Percentiles rank a stretch among this genome's conserved stretches.
phyloP scores from a whole-genome alignment of 2,888 invertebrate species.

The Phortica okadai region DNA sequence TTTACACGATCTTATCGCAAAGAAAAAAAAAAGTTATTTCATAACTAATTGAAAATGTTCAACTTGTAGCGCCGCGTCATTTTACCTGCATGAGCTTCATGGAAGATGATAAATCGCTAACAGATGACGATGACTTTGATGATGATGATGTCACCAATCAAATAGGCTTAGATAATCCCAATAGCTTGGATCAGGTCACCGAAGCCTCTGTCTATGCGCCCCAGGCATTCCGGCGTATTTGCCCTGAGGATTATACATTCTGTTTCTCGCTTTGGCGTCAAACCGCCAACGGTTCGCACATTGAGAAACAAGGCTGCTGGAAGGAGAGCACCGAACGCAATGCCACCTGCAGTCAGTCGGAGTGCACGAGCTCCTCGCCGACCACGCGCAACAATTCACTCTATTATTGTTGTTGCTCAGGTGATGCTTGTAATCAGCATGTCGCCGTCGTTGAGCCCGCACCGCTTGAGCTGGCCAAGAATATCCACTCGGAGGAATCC shows the following conservation, averaged over 20 bases:
- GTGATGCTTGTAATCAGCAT: constrained; percentile 85
- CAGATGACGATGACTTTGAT: constrained; percentile 66
- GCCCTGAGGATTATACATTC: constrained; percentile 68
- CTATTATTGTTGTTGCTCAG: constrained; percentile 89
- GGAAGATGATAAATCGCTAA: constrained; percentile 67
- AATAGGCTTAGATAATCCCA: constrained; percentile 29
- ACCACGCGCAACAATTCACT: constrained; percentile 75
- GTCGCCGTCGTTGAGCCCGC: constrained; percentile 71
- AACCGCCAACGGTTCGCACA: constrained; percentile 59
- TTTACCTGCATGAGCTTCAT: constrained; percentile 70
- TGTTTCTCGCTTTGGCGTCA: constrained; percentile 71
- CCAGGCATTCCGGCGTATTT: constrained; percentile 51
- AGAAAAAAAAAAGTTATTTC: background rate
- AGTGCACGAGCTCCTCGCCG: constrained; percentile 80
- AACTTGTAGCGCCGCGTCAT: constrained; percentile 50
- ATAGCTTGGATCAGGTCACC: constrained; percentile 44
- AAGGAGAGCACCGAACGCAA: constrained; percentile 78
- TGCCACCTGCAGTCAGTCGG: constrained; percentile 77
- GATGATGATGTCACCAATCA: constrained; percentile 55
- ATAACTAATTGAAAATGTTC: constrained; percentile 10
- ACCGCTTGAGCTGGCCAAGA: constrained; percentile 68
- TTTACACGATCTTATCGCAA: constrained; percentile 33
- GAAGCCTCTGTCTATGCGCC: constrained; percentile 40
- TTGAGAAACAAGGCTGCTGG: constrained; percentile 78
- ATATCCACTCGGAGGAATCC: constrained; percentile 46